A percentile compares a stretch with the other conserved stretches of the same genome.
These are phyloP conservation scores for Bombus balteatus DNA, from an alignment of 1,140 invertebrate species.

Conservation along the genomic window DNA sequence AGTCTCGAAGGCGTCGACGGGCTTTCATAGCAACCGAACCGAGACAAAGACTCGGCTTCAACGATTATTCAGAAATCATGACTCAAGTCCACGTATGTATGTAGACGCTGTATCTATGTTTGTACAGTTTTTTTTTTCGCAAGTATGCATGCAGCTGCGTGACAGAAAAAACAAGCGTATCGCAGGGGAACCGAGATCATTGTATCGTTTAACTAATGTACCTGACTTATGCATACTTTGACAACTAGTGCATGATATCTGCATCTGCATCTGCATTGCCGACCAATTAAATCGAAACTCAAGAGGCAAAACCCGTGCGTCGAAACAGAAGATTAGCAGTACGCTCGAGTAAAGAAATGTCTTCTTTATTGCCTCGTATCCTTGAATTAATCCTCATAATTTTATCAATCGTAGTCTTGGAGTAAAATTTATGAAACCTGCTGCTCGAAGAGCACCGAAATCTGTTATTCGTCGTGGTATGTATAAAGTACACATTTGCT, in stretches of 20 bases:
- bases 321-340: background rate
- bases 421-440: background rate
- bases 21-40: slow-evolving; percentile 43
- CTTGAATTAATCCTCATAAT: background rate
- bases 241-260: background rate
- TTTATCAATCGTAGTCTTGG: background rate
- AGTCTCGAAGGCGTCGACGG: slow-evolving; percentile 28
- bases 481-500: slow-evolving; percentile 2
- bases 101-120: slow-evolving; percentile 23
- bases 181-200: background rate
- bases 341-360: background rate
- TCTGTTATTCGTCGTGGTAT: background rate
- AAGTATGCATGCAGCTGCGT: slow-evolving; percentile 38
- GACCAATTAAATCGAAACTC: slow-evolving; percentile 15
- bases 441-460: background rate
- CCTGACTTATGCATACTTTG: background rate
- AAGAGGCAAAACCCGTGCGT: background rate
- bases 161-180: slow-evolving; percentile 15
- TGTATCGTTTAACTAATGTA: slow-evolving; percentile 2
- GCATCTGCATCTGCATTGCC: slow-evolving; percentile 14
- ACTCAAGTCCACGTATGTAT: slow-evolving; percentile 57
- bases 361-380: background rate
- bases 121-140: slow-evolving; percentile 29
- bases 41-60: slow-evolving; percentile 49
- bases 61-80: slow-evolving; percentile 71